Percentiles rank a stretch among this genome's conserved stretches.
phyloP scores from a whole-genome alignment of 2,797 vertebrate genomes.

The Arctocebus calabarensis region DNA sequence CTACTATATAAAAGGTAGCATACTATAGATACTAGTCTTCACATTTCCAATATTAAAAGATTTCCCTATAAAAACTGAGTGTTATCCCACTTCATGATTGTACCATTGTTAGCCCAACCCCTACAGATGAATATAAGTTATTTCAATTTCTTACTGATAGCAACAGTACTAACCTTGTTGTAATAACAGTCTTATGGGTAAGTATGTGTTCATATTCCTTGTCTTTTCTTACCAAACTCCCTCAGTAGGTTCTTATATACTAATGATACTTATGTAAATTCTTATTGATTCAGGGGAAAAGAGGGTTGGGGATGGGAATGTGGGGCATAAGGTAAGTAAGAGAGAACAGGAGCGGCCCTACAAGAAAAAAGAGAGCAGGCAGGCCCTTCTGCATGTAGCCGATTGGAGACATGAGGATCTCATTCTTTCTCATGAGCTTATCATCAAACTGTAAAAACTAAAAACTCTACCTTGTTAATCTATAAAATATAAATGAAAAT shows the following conservation, averaged over 20 bases:
- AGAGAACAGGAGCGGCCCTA: not conserved
- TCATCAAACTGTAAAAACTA: not conserved
- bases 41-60: not conserved
- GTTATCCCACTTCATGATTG: not conserved
- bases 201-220: not conserved
- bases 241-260: not conserved
- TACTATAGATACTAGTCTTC: not conserved
- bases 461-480: not conserved
- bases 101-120: not conserved
- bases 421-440: not conserved
- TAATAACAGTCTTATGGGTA: not conserved
- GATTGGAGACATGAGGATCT: not conserved
- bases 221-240: not conserved
- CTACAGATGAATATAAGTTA: not conserved
- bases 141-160: not conserved
- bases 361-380: not conserved
- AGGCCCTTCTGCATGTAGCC: not conserved
- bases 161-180: not conserved
- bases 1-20: not conserved
- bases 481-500: slow-evolving; percentile 24
- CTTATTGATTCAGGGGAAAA: not conserved
- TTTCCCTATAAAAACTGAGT: not conserved
- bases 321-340: not conserved
- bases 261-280: not conserved
- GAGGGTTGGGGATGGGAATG: not conserved